Evolutionary conservation across 2,797 vertebrate genomes (phyloP).

Genomic region (Platalea minor): DNA sequence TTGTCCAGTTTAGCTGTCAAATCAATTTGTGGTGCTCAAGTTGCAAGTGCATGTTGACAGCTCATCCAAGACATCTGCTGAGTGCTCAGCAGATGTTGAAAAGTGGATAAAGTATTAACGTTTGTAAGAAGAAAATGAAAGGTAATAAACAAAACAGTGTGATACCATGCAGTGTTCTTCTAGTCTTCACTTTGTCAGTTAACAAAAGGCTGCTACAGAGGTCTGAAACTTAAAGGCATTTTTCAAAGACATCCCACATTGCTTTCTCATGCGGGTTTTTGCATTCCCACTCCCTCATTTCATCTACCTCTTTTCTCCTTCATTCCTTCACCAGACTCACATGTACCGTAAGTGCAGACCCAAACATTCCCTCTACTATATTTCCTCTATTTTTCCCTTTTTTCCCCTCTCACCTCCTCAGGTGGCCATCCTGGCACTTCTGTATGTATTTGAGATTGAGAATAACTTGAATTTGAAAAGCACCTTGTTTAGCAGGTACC

Average conservation of each 20-base stretch:
- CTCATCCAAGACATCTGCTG: background rate
- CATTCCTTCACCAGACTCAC: background rate
- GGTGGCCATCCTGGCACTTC: background rate
- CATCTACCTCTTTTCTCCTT: background rate
- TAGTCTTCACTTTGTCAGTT: background rate
- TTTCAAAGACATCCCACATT: background rate
- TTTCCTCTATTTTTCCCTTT: background rate
- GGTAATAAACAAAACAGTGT: background rate
- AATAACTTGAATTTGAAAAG: background rate
- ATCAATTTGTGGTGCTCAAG: background rate
- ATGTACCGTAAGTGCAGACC: background rate
- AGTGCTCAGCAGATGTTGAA: background rate
- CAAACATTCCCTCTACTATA: background rate
- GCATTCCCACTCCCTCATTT: background rate
- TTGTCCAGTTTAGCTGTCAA: conserved; percentile 33
- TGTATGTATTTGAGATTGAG: background rate
- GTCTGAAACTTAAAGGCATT: background rate
- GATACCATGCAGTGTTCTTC: background rate
- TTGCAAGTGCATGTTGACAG: conserved; percentile 2
- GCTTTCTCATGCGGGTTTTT: background rate
- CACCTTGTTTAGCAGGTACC: background rate
- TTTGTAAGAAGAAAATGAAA: background rate
- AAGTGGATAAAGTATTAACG: background rate
- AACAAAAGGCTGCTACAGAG: background rate
- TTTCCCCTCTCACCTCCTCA: background rate